Percentiles rank a stretch among this genome's conserved stretches.
Evolutionary conservation across 2,888 invertebrate genomes (phyloP).

Genomic region (Odontocolon sp.): DNA sequence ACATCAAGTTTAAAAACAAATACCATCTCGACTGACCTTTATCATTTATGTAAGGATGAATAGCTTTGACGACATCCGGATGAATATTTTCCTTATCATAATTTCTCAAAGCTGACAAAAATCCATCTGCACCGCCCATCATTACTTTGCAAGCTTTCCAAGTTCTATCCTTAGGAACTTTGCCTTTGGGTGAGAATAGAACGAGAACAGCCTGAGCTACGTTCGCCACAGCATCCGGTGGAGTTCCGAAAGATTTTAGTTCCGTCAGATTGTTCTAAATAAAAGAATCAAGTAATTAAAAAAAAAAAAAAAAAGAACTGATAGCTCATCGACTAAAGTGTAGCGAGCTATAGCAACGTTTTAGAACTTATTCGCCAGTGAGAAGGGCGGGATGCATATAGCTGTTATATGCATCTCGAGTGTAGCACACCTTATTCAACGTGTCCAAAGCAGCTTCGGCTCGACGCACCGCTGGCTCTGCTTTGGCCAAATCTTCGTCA

Average conservation of each 20-base stretch:
- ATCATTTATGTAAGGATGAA: slow-evolving; percentile 82
- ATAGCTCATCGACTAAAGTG: slow-evolving; percentile 11
- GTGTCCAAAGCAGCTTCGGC: slow-evolving; percentile 96
- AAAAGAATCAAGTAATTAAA: slow-evolving; percentile 10
- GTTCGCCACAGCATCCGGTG: slow-evolving; percentile 93
- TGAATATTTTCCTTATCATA: slow-evolving; percentile 97
- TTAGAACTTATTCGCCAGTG: slow-evolving; percentile 10
- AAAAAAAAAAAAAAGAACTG: slow-evolving; percentile 1
- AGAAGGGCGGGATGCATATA: slow-evolving; percentile 5
- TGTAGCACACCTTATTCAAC: slow-evolving; percentile 87
- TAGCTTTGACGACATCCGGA: slow-evolving; percentile 92
- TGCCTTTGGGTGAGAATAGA: slow-evolving; percentile 89
- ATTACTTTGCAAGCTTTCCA: slow-evolving; percentile 96
- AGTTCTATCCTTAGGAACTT: slow-evolving; percentile 94
- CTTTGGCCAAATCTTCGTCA: slow-evolving; percentile 93
- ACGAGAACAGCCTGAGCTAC: slow-evolving; percentile 94
- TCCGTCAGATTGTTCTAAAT: slow-evolving; percentile 92
- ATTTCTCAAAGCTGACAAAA: slow-evolving; percentile 90
- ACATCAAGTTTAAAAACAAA: neutral
- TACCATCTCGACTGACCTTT: slow-evolving; percentile 77
- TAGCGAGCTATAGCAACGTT: slow-evolving; percentile 5
- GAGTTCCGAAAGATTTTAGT: slow-evolving; percentile 95
- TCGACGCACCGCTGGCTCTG: slow-evolving; percentile 94
- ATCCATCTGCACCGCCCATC: slow-evolving; percentile 95
- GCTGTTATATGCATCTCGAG: neutral